These are phyloP conservation scores for Panthera leo DNA, from an alignment of 2,113 vertebrate species.

Conservation along the genomic window DNA sequence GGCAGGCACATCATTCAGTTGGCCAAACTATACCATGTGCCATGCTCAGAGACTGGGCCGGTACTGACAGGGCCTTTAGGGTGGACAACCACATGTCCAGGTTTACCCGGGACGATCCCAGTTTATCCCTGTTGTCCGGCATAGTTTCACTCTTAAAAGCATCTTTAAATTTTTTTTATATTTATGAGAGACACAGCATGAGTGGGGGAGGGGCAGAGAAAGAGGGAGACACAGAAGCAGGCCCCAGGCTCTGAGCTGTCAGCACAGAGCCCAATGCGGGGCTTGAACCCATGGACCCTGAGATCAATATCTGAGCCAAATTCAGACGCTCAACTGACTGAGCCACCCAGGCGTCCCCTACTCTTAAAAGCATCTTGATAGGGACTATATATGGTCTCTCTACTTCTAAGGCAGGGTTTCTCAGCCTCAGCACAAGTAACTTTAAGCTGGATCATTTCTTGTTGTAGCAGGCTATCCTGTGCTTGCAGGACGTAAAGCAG, in stretches of 20 bases:
- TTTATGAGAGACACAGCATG: no score
- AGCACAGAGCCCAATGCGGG: no score
- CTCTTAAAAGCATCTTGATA: neutral
- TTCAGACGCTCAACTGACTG: no score
- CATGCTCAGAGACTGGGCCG: neutral
- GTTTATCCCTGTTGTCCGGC: neutral
- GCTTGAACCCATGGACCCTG: no score
- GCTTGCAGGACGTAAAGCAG: neutral
- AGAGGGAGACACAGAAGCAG: no score
- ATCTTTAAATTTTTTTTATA: neutral
- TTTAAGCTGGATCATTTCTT: neutral
- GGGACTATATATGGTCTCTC: neutral
- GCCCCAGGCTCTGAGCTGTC: no score
- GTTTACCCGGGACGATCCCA: no score
- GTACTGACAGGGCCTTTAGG: accelerated
- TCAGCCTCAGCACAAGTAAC: neutral
- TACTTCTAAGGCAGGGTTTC: neutral
- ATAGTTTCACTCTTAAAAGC: neutral
- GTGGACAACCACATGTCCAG: neutral
- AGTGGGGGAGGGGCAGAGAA: no score
- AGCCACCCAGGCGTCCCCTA: neutral
- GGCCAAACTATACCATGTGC: neutral
- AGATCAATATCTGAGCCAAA: no score
- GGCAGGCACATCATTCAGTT: neutral
- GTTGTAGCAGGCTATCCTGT: accelerated